Base-by-base conservation (phyloP, 92 coral and sea anemone genomes). In the Phenganax marumi region DNA sequence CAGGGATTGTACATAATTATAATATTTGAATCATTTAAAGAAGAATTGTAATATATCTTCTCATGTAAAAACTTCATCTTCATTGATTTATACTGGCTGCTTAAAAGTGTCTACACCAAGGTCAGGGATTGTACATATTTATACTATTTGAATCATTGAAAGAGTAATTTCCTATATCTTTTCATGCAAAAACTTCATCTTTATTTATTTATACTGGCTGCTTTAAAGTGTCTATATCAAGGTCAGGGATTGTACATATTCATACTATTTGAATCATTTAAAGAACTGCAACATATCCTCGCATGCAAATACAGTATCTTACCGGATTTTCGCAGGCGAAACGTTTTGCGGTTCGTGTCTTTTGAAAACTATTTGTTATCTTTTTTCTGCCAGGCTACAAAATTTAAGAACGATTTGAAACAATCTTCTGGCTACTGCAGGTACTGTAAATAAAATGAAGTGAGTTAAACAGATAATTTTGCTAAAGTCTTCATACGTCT, bases 281-380 rank as follows among this genome's bases (percentile, higher is more conserved):
- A 18, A 10, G 10, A 18, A 18, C 63, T 13, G 63, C 7, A 56
- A 33, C 43, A 4, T 33, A 2, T 5, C 43, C 43, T 33, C 43
- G 2, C 43, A 33, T 33, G 3, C 43, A 33, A 33, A 33, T 33
- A 33, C 43, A 33, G 43, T 33, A 5, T 33, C 81, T 57, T 75
- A 93, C 98, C 88, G 86, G 93, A 77, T 82, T 68, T 56, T 94
- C 92, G 10, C 87, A 88, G 49, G 86, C 88, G 46, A 92, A 81
- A 4, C 87, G 54, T 60, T 79, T 88, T 10, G 98, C 92, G 43
- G 87, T 92, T 84, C 84, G 87, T 19, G 98, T 94, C 46, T 91
- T 83, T 70, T 94, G 98, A 82, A 90, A 94, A 21, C 98, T 84
- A 12, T 89, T 85, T 7, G 98, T 85, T 17, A 90, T 86, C 56